Base-by-base conservation (phyloP, 2,113 vertebrate genomes). In the Synchiropus splendidus region DNA sequence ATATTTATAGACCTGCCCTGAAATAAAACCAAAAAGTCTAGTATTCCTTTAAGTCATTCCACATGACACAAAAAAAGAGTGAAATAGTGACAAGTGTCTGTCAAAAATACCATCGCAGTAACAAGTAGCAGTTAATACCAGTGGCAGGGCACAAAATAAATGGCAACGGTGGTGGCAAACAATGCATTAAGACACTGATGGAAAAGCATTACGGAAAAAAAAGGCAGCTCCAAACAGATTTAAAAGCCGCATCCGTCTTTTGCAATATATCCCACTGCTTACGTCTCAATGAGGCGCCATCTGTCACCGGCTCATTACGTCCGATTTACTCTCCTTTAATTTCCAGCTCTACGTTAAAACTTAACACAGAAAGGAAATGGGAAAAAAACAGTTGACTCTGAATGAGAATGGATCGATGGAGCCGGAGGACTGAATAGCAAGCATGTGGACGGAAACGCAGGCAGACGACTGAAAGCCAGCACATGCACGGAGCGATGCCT, bases 221-320 rank as follows among this genome's bases (percentile, higher is more conserved):
- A 18, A 42, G 42, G 27, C 57, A 48, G 59, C 58, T 49, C 31
- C 37, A 59, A 53, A 21, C 60, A 47, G 49, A 65, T 70, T 72
- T 68, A 67, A 70, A 45, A 55, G 53, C 56, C 44, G 48, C 53
- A 50, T 45, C 36, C 47, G 36, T 51, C 39, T 32, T 48, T 63
- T 30, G 27, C 62, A 43, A 59, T 58, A 61, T 53, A 67, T 71
- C 51, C 44, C 39, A 10, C 51, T 72, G 64, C 59, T 62, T 75
- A 46, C 42, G 42, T 54, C 46, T 67, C 50, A 56, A 54, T 51
- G 40, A 71, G 51, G 39, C 36, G 5, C 58, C 58, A 70, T 75
- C 70, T 72, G 61, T 77, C 74, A 67, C 6, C 13, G 34, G 36
- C 58, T 67, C 6, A 31, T 72, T 70, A 62, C 49, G 48, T 44